Conservation (phyloP, 1,140 invertebrate species). For the Meloidogyne exigua region DNA sequence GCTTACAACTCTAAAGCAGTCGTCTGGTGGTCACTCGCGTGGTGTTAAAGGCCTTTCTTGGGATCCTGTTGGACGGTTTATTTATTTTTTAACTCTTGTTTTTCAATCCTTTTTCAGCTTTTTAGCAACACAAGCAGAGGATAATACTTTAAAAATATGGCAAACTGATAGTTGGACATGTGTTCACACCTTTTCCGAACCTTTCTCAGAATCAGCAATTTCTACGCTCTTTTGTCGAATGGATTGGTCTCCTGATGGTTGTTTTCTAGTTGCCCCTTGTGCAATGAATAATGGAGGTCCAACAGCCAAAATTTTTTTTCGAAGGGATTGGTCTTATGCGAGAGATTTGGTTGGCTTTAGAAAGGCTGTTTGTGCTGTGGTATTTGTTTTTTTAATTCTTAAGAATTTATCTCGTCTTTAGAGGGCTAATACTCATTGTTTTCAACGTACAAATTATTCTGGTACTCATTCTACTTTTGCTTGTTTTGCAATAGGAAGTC, state of each 20-base stretch:
- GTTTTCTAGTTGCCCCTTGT: constrained; percentile 26
- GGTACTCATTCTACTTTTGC: constrained; percentile 17
- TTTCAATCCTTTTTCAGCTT: constrained; percentile 9
- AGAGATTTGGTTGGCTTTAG: constrained; percentile 34
- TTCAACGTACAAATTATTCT: constrained; percentile 17
- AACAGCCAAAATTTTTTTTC: constrained; percentile 29
- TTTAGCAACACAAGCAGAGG: constrained; percentile 32
- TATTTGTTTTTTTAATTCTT: constrained; percentile 3
- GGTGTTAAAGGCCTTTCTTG: constrained; percentile 31
- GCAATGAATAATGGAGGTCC: constrained; percentile 32
- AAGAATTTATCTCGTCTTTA: not conserved
- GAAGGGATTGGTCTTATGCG: constrained; percentile 30
- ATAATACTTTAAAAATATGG: constrained; percentile 37
- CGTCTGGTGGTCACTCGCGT: constrained; percentile 18
- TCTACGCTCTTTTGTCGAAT: constrained; percentile 33
- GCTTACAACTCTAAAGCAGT: constrained; percentile 23
- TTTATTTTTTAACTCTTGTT: not conserved
- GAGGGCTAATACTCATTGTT: constrained; percentile 26
- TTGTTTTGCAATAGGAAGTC: constrained; percentile 28
- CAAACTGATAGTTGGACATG: constrained; percentile 34
- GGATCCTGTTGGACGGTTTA: constrained; percentile 30
- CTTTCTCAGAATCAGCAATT: constrained; percentile 27
- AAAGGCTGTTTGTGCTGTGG: constrained; percentile 30
- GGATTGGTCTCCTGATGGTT: constrained; percentile 35
- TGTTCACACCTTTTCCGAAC: constrained; percentile 22